A percentile compares a stretch with the other conserved stretches of the same genome.
Conservation (phyloP, 2,888 invertebrate genomes). For the Helicoverpa assulta region DNA sequence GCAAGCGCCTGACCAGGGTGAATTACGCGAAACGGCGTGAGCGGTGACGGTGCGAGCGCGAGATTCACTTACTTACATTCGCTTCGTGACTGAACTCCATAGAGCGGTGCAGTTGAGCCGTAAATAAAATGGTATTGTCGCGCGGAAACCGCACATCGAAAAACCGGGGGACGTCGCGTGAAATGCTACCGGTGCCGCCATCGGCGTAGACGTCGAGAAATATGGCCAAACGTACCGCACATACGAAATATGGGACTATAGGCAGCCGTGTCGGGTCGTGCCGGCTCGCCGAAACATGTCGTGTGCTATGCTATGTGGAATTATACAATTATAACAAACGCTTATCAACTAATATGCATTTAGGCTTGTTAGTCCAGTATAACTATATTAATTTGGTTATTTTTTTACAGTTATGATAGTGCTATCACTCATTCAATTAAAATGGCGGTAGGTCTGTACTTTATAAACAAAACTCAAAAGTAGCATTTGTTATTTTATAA, state of each 20-base stretch:
- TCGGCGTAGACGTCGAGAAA: constrained; percentile 81
- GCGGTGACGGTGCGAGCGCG: constrained; percentile 63
- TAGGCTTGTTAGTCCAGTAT: constrained; percentile 24
- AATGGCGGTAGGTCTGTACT: background rate
- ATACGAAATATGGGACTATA: constrained; percentile 79
- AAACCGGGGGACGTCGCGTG: constrained; percentile 85
- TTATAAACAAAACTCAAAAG: background rate
- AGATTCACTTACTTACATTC: constrained; percentile 77
- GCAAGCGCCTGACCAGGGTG: constrained; percentile 68
- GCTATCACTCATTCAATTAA: too few species aligned
- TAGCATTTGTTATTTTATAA: background rate
- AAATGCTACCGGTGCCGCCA: constrained; percentile 82
- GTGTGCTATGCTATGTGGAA: constrained; percentile 44
- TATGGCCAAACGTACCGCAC: constrained; percentile 80
- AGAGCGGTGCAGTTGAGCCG: constrained; percentile 76
- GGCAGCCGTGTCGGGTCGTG: constrained; percentile 77
- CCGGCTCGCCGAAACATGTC: constrained; percentile 60
- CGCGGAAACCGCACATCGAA: constrained; percentile 85
- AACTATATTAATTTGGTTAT: background rate
- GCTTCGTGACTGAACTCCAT: constrained; percentile 80
- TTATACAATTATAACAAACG: constrained; percentile 42
- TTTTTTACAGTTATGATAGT: too few species aligned
- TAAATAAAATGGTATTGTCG: constrained; percentile 85
- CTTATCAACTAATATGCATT: constrained; percentile 51
- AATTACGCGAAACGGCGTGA: constrained; percentile 69